Evolutionary conservation across 1,140 invertebrate genomes (phyloP), one percentile per base, ranked within the genome.

Genomic region (Pseudomyrmex cubaensis): DNA sequence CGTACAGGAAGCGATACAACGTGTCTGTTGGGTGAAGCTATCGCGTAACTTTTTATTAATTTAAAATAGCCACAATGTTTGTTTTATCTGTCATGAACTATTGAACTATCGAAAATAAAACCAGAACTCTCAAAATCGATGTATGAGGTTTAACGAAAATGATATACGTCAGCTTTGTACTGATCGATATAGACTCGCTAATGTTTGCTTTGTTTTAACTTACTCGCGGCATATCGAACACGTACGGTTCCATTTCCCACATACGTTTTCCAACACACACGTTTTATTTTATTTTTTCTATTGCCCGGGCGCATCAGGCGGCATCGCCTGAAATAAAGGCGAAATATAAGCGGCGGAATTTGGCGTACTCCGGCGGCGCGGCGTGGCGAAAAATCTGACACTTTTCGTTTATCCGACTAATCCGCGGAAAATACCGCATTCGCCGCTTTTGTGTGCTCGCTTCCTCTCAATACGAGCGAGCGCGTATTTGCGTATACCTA

Each of bases 341-440:
- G 35, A 80, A 67, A 80, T 80, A 80, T 80, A 72, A 72, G 22
- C 66, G 70, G 35, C 8, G 50, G 54, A 80, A 84, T 35, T 35
- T 61, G 63, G 54, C 64, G 56, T 52, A 62, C 62, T 54, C 46
- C 20, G 74, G 35, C n/a, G 54, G 44, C 74, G 64, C n/a, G 54
- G 44, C 74, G 64, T n/a, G 63, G 63, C 56, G 82, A 84, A 80
- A 84, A 80, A 84, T 84, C 74, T 77, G 82, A 84, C 82, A 77
- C 74, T 78, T 78, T 75, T 80, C 74, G 74, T 77, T 80, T 84
- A 84, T 77, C 62, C 52, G 63, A 67, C 82, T 84, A 84, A 84
- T 84, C 82, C 82, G 63, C 82, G 74, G 64, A 78, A 84, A 84
- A 77, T 84, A 80, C 64, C 56, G 63, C 54, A 61, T 78, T 84